Evolutionary conservation across 2,113 vertebrate species (phyloP).

Genomic region (Gymnorhina tibicen): DNA sequence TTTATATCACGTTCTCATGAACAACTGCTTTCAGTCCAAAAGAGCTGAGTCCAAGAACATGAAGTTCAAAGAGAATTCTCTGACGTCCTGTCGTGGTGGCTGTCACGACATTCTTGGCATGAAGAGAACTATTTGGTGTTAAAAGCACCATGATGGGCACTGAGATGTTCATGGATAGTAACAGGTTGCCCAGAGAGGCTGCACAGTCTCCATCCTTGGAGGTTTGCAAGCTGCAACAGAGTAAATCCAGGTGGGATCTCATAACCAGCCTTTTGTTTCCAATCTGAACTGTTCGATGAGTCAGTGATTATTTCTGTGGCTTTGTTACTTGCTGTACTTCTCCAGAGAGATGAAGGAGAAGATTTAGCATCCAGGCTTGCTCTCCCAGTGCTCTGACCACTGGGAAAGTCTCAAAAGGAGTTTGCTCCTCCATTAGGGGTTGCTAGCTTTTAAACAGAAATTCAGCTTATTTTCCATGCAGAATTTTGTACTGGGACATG

Average conservation of each 20-base stretch:
- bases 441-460: background rate
- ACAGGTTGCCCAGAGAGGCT: background rate
- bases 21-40: background rate
- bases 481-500: background rate
- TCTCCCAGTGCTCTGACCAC: background rate
- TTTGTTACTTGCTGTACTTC: background rate
- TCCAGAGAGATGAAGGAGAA: background rate
- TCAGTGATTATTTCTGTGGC: background rate
- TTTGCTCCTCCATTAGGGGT: background rate
- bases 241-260: background rate
- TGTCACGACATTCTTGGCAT: fast-evolving
- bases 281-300: background rate
- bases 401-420: background rate
- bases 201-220: background rate
- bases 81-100: background rate
- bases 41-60: background rate
- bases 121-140: background rate
- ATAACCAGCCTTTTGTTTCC: background rate
- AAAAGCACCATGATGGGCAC: background rate
- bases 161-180: background rate
- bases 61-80: background rate
- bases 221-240: background rate
- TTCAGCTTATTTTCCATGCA: background rate
- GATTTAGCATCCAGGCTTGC: background rate
- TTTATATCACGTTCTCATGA: background rate